These are phyloP conservation scores for Rhinatrema bivittatum DNA, from an alignment of 2,797 vertebrate genomes.

Conservation along the genomic window DNA sequence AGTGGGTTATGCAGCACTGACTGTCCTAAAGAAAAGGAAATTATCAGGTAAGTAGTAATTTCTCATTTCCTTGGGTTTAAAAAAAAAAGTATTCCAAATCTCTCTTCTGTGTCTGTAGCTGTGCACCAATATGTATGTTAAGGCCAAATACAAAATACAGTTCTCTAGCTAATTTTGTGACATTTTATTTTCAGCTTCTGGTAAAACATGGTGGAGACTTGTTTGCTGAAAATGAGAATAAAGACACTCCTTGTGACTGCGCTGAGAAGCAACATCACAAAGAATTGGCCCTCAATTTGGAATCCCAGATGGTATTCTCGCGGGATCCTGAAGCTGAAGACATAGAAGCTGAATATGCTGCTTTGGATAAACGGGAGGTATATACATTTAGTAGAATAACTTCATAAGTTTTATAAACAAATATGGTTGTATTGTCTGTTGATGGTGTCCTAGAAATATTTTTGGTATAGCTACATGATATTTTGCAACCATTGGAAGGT, in stretches of 20 bases:
- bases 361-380: constrained; percentile 94
- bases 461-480: constrained; percentile 6
- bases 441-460: background rate
- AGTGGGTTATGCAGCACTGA: too few relatives aligned
- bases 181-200: constrained; percentile 69
- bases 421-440: background rate
- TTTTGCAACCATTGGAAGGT: too few relatives aligned
- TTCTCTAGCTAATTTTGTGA: too few relatives aligned
- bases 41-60: too few relatives aligned
- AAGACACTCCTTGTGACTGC: constrained; percentile 96
- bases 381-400: constrained; percentile 2
- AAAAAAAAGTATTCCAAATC: too few relatives aligned
- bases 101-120: too few relatives aligned
- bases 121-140: too few relatives aligned
- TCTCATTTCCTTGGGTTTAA: too few relatives aligned
- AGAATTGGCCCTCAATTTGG: constrained; percentile 91
- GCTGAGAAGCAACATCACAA: constrained; percentile 96
- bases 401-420: background rate
- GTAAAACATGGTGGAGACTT: constrained; percentile 86
- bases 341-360: constrained; percentile 94
- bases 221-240: constrained; percentile 94
- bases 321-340: constrained; percentile 87
- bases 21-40: too few relatives aligned
- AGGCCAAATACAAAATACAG: too few relatives aligned
- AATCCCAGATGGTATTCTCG: constrained; percentile 98